Evolutionary conservation across 2,888 invertebrate genomes (phyloP).

Genomic region (Ochropleura leucogaster): DNA sequence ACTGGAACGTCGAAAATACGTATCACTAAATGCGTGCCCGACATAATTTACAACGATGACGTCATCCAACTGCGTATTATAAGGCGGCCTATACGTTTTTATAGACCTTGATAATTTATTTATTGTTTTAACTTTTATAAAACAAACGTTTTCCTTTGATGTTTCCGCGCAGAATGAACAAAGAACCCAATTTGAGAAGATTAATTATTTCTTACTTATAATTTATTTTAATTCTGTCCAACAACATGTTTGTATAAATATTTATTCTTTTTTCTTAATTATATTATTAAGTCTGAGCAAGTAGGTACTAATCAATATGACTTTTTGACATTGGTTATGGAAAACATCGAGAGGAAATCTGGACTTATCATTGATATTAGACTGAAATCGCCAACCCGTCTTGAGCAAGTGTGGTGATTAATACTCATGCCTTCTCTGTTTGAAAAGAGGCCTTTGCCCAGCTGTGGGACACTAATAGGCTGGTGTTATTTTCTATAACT

Average conservation of each 20-base stretch:
- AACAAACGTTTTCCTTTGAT: conserved; percentile 41
- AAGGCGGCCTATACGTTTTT: conserved; percentile 26
- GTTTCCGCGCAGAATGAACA: conserved; percentile 9
- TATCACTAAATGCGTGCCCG: fast-evolving
- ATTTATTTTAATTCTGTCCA: not conserved
- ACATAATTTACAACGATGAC: conserved; percentile 20
- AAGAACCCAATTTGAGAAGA: conserved; percentile 3
- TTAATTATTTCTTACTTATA: not conserved
- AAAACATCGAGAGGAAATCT: too few species aligned
- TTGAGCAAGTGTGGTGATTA: too few species aligned
- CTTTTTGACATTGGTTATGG: too few species aligned
- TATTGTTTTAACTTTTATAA: conserved; percentile 10
- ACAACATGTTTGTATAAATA: not conserved
- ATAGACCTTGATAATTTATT: conserved; percentile 21
- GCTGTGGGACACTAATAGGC: too few species aligned
- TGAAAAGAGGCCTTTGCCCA: too few species aligned
- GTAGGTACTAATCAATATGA: too few species aligned
- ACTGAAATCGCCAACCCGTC: too few species aligned
- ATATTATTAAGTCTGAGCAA: too few species aligned
- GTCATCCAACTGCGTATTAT: conserved; percentile 30
- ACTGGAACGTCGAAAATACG: fast-evolving
- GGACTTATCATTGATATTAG: too few species aligned
- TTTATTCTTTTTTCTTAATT: not conserved
- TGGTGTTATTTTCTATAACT: too few species aligned
- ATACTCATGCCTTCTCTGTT: too few species aligned